phyloP scores from a whole-genome alignment of 1,140 invertebrate genomes.

The Neodiprion pinetum region DNA sequence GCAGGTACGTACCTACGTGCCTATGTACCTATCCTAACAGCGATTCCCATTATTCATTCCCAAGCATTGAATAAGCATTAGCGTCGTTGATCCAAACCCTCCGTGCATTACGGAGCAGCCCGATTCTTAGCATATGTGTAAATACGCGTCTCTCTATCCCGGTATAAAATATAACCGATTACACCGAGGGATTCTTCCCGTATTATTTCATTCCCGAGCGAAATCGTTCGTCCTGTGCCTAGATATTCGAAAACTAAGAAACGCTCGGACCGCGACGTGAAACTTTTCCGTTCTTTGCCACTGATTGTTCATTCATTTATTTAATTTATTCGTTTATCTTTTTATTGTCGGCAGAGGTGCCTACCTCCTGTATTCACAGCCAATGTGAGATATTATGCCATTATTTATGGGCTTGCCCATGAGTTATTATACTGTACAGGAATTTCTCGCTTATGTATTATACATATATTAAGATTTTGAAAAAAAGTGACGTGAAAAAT shows the following conservation, averaged over 20 bases:
- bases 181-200: background rate
- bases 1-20: slow-evolving; percentile 27
- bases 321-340: background rate
- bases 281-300: background rate
- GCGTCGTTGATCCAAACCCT: slow-evolving; percentile 52
- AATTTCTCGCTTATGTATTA: background rate
- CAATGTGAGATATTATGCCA: background rate
- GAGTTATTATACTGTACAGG: too few species aligned
- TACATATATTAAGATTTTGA: background rate
- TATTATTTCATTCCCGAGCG: background rate
- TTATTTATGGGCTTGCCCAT: too few species aligned
- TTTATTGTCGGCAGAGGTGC: background rate
- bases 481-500: background rate
- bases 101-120: slow-evolving; percentile 12
- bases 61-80: slow-evolving; percentile 59
- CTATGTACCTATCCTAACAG: too few species aligned
- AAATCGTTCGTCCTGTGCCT: too few species aligned
- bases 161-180: background rate
- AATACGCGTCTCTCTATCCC: background rate
- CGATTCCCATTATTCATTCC: slow-evolving; percentile 57
- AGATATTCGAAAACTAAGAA: too few species aligned
- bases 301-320: background rate
- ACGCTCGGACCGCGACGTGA: too few species aligned
- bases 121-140: background rate
- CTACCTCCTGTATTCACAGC: background rate